phyloP scores from a whole-genome alignment of 2,888 invertebrate species.

The Adelphocoris suturalis region DNA sequence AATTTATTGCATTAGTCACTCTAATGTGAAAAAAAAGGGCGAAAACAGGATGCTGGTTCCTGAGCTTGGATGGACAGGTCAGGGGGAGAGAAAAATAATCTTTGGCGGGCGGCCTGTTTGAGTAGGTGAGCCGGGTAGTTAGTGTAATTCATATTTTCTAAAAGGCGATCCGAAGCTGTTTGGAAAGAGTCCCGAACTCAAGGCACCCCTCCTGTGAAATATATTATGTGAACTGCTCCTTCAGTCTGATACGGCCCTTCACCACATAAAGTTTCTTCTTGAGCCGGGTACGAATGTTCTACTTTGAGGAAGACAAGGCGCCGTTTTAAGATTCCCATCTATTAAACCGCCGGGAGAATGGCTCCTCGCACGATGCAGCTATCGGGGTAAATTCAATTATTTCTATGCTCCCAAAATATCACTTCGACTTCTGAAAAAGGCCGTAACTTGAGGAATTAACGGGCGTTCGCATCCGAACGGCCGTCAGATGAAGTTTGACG shows the following conservation, averaged over 20 bases:
- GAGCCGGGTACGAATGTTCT: conserved; percentile 37
- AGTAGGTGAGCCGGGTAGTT: conserved; percentile 23
- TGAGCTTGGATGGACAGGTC: conserved; percentile 29
- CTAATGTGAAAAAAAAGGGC: background rate
- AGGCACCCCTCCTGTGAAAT: conserved; percentile 52
- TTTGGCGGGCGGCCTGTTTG: conserved; percentile 10
- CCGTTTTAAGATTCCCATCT: conserved; percentile 17
- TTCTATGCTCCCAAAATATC: background rate
- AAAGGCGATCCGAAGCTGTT: conserved; percentile 14
- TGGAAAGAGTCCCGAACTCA: background rate
- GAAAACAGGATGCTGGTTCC: conserved; percentile 20
- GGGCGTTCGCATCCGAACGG: background rate
- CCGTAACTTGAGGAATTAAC: conserved; percentile 26
- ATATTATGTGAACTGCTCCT: conserved; percentile 45
- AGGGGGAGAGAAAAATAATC: background rate
- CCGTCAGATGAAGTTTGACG: conserved; percentile 1
- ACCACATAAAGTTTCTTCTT: conserved; percentile 27
- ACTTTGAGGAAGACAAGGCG: background rate
- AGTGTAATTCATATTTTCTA: conserved; percentile 46
- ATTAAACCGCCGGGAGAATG: background rate
- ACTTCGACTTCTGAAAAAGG: background rate
- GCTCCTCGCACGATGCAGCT: background rate
- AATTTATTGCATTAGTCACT: conserved; percentile 9
- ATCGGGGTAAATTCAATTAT: conserved; percentile 55
- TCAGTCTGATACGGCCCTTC: conserved; percentile 37